phyloP scores from a whole-genome alignment of 2,888 invertebrate species.

The Lasius platythorax region DNA sequence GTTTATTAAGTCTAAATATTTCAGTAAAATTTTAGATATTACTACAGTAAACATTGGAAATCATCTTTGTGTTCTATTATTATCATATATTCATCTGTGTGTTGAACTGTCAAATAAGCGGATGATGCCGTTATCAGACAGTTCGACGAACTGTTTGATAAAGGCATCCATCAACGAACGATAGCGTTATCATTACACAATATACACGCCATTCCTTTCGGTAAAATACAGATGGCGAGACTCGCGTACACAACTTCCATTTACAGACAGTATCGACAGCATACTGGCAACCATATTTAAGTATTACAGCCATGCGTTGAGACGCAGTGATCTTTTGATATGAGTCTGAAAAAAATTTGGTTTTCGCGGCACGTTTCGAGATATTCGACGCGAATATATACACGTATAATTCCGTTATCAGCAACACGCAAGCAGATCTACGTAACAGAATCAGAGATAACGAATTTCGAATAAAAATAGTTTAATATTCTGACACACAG shows the following conservation, averaged over 20 bases:
- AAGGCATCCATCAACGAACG: neutral
- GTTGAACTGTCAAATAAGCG: neutral
- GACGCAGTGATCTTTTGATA: neutral
- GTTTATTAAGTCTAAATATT: neutral
- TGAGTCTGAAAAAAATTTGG: neutral
- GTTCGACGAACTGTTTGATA: neutral
- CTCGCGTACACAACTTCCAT: neutral
- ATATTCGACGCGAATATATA: neutral
- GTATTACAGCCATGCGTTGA: neutral
- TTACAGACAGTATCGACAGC: neutral
- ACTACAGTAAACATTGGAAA: neutral
- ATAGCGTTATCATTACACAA: conserved; percentile 3
- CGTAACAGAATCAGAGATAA: neutral
- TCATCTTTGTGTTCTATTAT: neutral
- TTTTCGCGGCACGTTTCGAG: neutral
- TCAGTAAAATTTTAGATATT: neutral
- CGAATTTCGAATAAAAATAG: neutral
- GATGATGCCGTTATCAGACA: neutral
- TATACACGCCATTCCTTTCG: neutral
- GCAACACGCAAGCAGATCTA: neutral
- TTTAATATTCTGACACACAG: neutral
- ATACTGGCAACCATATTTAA: neutral
- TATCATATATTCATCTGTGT: neutral
- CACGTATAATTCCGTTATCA: neutral
- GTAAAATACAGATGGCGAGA: conserved; percentile 28